Percentiles rank a stretch among this genome's conserved stretches.
Conservation (phyloP, 2,888 invertebrate species). For the Melinopterus prodromus region DNA sequence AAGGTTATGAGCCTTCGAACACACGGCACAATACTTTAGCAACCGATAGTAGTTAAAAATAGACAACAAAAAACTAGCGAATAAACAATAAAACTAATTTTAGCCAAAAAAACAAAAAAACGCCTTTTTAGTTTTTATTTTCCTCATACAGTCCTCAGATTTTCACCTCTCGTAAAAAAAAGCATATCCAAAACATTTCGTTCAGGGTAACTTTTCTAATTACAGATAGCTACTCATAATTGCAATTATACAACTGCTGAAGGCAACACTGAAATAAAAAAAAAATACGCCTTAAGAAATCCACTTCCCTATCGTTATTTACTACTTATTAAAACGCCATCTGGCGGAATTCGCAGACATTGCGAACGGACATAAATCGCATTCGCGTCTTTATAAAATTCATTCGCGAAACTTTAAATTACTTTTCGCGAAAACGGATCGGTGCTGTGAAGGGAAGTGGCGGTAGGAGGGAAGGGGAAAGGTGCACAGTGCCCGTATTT, state of each 20-base stretch:
- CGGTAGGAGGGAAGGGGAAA: background rate
- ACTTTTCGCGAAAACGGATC: background rate
- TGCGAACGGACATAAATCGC: constrained; percentile 9
- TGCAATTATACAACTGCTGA: background rate
- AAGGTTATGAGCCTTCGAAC: too few relatives aligned
- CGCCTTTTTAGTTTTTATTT: too few relatives aligned
- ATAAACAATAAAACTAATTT: too few relatives aligned
- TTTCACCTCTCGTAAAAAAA: too few relatives aligned
- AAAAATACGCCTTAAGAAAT: background rate
- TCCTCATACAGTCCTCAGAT: too few relatives aligned
- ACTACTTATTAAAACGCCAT: constrained; percentile 22
- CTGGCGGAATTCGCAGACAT: constrained; percentile 21
- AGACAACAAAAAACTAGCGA: too few relatives aligned
- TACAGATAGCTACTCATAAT: background rate
- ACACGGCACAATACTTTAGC: too few relatives aligned
- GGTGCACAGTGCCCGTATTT: background rate
- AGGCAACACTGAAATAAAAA: background rate
- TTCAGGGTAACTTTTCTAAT: background rate
- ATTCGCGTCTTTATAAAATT: constrained; percentile 19
- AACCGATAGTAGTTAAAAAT: too few relatives aligned
- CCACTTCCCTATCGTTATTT: constrained; percentile 9
- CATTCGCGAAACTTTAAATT: constrained; percentile 4
- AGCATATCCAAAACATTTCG: too few relatives aligned
- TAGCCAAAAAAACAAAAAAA: too few relatives aligned
- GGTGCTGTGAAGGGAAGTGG: background rate